These are phyloP conservation scores for Rhabdornis inornatus DNA, from an alignment of 2,113 vertebrate genomes.

Conservation along the genomic window DNA sequence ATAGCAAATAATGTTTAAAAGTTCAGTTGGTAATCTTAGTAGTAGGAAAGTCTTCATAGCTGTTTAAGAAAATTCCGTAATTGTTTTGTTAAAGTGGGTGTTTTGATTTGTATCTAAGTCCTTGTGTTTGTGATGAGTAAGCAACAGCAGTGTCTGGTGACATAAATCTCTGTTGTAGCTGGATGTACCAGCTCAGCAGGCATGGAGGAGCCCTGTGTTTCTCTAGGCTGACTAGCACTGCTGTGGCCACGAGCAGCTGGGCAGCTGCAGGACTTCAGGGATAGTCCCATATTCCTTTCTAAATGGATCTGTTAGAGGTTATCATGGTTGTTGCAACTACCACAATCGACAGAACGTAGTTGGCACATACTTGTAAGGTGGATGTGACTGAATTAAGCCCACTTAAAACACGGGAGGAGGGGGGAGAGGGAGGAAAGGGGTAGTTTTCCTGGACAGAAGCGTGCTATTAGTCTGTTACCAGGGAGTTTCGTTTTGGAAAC, in stretches of 20 bases:
- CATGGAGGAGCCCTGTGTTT: not conserved
- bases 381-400: not conserved
- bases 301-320: not conserved
- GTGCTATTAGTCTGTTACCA: not conserved
- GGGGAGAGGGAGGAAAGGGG: not conserved
- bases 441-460: not conserved
- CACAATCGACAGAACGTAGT: not conserved
- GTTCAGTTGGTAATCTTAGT: not conserved
- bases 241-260: not conserved
- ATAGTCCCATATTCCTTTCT: not conserved
- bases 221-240: not conserved
- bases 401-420: not conserved
- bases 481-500: not conserved
- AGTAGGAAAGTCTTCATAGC: not conserved
- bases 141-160: not conserved
- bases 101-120: not conserved
- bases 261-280: not conserved
- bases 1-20: not conserved
- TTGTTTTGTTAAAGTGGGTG: not conserved
- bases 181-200: not conserved
- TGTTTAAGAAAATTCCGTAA: not conserved
- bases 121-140: not conserved
- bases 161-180: not conserved
- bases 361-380: not conserved
- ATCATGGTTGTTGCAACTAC: not conserved